Base-by-base conservation (phyloP, 2,113 vertebrate genomes). In the Oncorhynchus mykiss region DNA sequence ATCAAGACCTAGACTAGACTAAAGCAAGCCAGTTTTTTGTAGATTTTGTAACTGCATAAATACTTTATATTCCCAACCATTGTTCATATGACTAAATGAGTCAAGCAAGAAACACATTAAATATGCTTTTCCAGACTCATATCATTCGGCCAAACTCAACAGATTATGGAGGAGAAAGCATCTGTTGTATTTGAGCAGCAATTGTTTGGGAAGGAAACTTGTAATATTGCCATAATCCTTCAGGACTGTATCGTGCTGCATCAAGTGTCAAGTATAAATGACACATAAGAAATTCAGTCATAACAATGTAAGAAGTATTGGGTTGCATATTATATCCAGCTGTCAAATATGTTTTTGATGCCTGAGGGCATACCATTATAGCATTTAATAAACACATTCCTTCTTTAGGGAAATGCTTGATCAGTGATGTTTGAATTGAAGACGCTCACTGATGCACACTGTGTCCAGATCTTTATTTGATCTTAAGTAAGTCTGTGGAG, bases 201-300 rank as follows among this genome's bases (percentile, higher is more conserved):
- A 18, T 67, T 67, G 11, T 29, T 29, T 67, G 65, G 5, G 27
- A 27, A 5, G 25, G 25, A 67, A 67, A 67, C 11, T 67, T 27
- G 65, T 2, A 29, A 31, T 16, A 67, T 68, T 77, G 51, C 3
- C 57, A 12, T 71, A 29, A 57, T 31, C 57, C 71, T 67, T 68
- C 69, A 80, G n/a, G 62, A 72, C 66, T 51, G 27, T 18, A 48
- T 18, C 6, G 20, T 18, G 9, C 4, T 18, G 27, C 31, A 67
- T 73, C 71, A 73, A 62, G 67, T 57, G 73, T 62, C 31, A 31
- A 75, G 1, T 24, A 60, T 60, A 60, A 6, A 22, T 20, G 4
- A 57, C 54, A 57, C 54, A 20, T 57, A 11, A 11, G 9, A 45
- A 45, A 45, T 45, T 45, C 39, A 45, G 39, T 45, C 39, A 45